phyloP scores from a whole-genome alignment of 92 coral and sea anemone species.

The Chrysogorgia sp. region DNA sequence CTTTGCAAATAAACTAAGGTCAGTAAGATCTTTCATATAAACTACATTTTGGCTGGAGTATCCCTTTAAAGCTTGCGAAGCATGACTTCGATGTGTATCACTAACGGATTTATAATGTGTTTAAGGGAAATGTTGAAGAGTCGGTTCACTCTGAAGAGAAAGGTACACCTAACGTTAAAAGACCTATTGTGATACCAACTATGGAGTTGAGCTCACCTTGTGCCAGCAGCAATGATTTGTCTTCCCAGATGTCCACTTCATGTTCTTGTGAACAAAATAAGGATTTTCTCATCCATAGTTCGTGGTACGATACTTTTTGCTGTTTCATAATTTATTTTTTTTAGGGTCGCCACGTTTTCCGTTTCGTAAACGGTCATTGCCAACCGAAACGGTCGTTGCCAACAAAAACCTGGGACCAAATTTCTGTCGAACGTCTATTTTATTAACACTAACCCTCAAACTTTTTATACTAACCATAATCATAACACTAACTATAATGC shows the following conservation, averaged over 20 bases:
- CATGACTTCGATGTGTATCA: no score
- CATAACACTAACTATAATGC: no score
- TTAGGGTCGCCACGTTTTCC: not conserved
- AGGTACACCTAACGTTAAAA: not conserved
- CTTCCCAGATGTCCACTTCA: not conserved
- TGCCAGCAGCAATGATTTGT: not conserved
- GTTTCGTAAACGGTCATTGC: no score
- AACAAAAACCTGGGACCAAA: no score
- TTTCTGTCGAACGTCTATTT: no score
- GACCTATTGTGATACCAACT: slow-evolving; percentile 88
- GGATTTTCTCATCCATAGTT: not conserved
- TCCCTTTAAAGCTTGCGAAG: no score
- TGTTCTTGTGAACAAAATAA: not conserved
- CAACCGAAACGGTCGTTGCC: no score
- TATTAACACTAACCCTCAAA: no score
- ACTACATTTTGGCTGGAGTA: no score
- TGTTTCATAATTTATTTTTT: not conserved
- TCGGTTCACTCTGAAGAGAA: not conserved
- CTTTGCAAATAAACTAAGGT: no score
- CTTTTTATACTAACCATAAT: no score
- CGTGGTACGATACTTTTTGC: not conserved
- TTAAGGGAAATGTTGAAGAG: slow-evolving; percentile 8
- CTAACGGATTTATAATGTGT: not conserved
- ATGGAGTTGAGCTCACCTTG: slow-evolving; percentile 28
- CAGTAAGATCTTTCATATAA: no score